Evolutionary conservation across 2,888 invertebrate genomes (phyloP).

Genomic region (Drosophila eohydei): DNA sequence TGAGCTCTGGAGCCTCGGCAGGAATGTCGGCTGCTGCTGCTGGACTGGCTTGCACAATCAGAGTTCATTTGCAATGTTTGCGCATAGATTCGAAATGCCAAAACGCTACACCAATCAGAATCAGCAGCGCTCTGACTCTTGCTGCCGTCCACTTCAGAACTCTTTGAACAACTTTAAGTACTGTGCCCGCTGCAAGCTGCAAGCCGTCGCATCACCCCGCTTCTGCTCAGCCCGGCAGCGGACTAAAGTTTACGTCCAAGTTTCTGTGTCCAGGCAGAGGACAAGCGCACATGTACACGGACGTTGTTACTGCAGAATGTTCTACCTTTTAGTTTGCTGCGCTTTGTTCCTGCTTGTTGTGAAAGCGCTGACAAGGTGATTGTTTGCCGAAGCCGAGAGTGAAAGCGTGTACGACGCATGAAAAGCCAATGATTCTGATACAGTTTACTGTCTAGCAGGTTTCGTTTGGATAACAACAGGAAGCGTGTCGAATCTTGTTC

Average conservation of each 20-base stretch:
- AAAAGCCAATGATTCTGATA: constrained; percentile 28
- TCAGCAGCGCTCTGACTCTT: constrained; percentile 14
- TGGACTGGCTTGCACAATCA: constrained; percentile 59
- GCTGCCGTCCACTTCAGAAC: constrained; percentile 7
- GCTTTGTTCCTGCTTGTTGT: constrained; percentile 44
- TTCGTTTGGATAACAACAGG: not conserved
- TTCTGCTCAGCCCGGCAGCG: constrained; percentile 11
- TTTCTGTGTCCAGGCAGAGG: constrained; percentile 11
- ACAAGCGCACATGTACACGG: constrained; percentile 1
- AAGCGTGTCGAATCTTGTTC: not conserved
- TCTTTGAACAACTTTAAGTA: constrained; percentile 35
- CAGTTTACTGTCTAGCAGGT: not conserved
- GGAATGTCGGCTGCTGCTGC: constrained; percentile 10
- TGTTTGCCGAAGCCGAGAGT: not conserved
- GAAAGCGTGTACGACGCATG: constrained; percentile 9
- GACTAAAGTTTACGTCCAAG: constrained; percentile 43
- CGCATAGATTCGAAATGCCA: constrained; percentile 62
- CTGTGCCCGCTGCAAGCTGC: not conserved
- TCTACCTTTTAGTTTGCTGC: constrained; percentile 37
- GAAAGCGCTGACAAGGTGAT: constrained; percentile 45
- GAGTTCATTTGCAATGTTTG: constrained; percentile 71
- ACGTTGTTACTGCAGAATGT: constrained; percentile 10
- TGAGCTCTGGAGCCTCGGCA: constrained; percentile 18
- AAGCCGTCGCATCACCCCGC: not conserved
- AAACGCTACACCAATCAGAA: constrained; percentile 53